Percentiles rank a stretch among this genome's conserved stretches.
These are phyloP conservation scores for Dyspetes luteomarginatus DNA, from an alignment of 2,888 invertebrate genomes.

Conservation along the genomic window DNA sequence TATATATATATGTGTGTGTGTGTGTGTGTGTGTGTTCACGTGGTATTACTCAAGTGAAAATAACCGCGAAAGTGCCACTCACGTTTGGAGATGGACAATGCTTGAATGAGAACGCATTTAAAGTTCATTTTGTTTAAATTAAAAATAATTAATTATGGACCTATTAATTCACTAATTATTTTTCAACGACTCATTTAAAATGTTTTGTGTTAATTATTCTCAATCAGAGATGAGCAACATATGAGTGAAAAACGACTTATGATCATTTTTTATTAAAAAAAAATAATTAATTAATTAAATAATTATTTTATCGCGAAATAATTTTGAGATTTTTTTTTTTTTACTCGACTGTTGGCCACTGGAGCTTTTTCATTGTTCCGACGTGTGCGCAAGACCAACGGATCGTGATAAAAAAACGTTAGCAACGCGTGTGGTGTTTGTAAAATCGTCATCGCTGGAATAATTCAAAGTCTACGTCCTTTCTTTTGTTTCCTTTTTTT, in stretches of 20 bases:
- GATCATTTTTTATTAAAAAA: no score
- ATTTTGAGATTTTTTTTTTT: neutral
- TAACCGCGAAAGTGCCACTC: neutral
- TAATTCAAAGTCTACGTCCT: conserved; percentile 11
- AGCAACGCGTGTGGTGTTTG: conserved; percentile 57
- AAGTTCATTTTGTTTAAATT: no score
- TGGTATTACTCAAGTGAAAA: neutral
- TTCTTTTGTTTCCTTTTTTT: conserved; percentile 1
- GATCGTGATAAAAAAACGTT: conserved; percentile 28
- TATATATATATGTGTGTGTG: neutral
- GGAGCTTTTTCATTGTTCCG: neutral
- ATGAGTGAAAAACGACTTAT: no score
- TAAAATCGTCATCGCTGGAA: conserved; percentile 46
- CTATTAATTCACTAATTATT: no score
- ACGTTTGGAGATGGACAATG: no score
- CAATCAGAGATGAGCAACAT: no score
- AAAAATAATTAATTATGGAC: no score
- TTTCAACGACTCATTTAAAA: no score
- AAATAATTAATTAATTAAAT: no score
- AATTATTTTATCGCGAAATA: no score
- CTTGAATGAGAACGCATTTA: no score
- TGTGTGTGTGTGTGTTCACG: neutral
- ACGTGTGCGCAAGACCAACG: conserved; percentile 38
- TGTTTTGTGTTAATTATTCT: no score
- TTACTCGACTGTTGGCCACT: neutral